These are phyloP conservation scores for Astyanax mexicanus DNA, from an alignment of 2,797 vertebrate genomes.

Conservation along the genomic window DNA sequence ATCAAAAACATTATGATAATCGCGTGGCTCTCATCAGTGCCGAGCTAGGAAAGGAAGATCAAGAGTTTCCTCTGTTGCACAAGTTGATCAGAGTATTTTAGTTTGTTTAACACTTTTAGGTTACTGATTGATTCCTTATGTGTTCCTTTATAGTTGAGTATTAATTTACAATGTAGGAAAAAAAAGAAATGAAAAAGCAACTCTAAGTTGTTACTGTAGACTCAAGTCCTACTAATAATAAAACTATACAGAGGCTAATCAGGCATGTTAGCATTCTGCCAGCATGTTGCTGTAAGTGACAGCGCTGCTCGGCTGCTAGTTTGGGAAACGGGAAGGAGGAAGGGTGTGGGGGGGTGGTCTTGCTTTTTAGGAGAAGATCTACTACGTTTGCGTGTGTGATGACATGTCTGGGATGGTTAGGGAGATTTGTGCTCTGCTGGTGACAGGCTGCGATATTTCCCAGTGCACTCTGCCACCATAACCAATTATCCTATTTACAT, in stretches of 20 bases:
- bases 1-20: no score
- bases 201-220: not conserved
- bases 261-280: not conserved
- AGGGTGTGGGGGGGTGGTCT: not conserved
- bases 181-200: no score
- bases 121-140: no score
- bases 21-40: no score
- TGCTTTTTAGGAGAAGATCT: constrained; percentile 9
- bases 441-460: constrained; percentile 49
- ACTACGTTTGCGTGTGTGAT: constrained; percentile 42
- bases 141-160: no score
- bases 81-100: no score
- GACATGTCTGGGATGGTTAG: constrained; percentile 31
- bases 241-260: not conserved
- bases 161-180: no score
- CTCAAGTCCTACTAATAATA: not conserved
- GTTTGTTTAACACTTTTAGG: no score
- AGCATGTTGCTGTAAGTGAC: not conserved
- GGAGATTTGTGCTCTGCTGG: constrained; percentile 37
- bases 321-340: not conserved
- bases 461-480: constrained; percentile 57
- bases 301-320: not conserved
- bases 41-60: no score
- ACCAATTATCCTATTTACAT: constrained; percentile 76
- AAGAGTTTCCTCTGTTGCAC: no score